A percentile compares a stretch with the other conserved stretches of the same genome.
Conservation (phyloP, 2,888 invertebrate species). For the Dinocampus coccinellae region DNA sequence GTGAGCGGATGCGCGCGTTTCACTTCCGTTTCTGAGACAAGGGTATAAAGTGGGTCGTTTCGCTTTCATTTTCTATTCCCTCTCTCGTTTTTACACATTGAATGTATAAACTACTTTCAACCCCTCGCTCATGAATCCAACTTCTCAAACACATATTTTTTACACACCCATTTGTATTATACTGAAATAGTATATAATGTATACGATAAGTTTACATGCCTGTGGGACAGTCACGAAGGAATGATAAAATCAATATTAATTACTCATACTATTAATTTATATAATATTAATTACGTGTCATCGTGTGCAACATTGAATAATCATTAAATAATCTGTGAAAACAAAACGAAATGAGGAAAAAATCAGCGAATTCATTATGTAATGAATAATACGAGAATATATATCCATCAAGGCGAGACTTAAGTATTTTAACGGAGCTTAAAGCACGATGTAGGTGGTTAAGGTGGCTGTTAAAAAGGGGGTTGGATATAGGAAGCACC, state of each 20-base stretch:
- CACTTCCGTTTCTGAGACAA: slow-evolving; percentile 47
- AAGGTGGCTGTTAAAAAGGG: slow-evolving; percentile 42
- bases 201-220: not conserved
- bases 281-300: not conserved
- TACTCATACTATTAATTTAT: not conserved
- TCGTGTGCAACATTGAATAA: not conserved
- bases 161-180: not conserved
- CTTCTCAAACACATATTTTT: not conserved
- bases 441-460: slow-evolving; percentile 42
- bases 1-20: slow-evolving; percentile 53
- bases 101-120: not conserved
- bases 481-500: slow-evolving; percentile 42
- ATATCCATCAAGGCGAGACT: slow-evolving; percentile 39
- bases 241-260: not conserved
- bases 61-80: slow-evolving; percentile 13
- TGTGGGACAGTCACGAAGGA: not conserved
- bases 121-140: not conserved
- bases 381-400: slow-evolving; percentile 32
- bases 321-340: not conserved
- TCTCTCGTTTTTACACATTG: not conserved
- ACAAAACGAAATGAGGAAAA: not conserved
- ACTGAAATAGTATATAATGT: not conserved
- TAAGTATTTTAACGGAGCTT: slow-evolving; percentile 34
- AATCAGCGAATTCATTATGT: not conserved
- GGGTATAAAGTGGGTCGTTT: slow-evolving; percentile 20